Evolutionary conservation across 2,797 vertebrate genomes (phyloP).

Genomic region (Sebastes baramenuke): DNA sequence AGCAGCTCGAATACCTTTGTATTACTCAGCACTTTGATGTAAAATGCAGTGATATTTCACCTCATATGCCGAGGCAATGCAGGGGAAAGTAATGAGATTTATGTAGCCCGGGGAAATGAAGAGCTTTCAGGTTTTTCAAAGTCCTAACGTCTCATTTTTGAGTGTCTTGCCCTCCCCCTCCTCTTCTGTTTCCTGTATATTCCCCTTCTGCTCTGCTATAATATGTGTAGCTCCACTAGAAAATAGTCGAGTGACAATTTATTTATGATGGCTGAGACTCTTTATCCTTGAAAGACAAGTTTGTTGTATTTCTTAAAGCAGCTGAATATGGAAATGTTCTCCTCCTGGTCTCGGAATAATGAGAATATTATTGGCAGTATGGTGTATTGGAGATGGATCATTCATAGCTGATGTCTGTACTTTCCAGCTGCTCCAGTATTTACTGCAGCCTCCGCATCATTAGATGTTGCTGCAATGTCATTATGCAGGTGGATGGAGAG

Average conservation of each 20-base stretch:
- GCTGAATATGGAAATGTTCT: neutral
- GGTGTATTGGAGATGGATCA: neutral
- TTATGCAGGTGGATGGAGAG: slow-evolving; percentile 48
- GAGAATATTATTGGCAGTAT: neutral
- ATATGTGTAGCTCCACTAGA: slow-evolving; percentile 22
- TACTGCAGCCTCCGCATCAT: neutral
- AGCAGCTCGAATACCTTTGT: slow-evolving; percentile 38
- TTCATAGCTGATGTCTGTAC: neutral
- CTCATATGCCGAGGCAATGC: slow-evolving; percentile 48
- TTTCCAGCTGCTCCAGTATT: neutral
- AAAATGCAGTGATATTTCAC: slow-evolving; percentile 63
- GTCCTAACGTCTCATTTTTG: slow-evolving; percentile 43
- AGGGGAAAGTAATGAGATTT: slow-evolving; percentile 68
- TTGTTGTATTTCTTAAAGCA: neutral
- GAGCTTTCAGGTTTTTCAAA: slow-evolving; percentile 52
- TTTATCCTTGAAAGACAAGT: slow-evolving; percentile 30
- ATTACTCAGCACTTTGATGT: slow-evolving; percentile 74
- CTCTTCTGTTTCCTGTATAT: slow-evolving; percentile 13
- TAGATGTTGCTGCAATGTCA: slow-evolving; percentile 44
- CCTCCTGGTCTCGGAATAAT: neutral
- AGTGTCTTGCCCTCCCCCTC: neutral
- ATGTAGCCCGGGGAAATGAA: slow-evolving; percentile 51
- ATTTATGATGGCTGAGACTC: slow-evolving; percentile 37
- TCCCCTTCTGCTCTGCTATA: neutral
- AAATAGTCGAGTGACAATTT: slow-evolving; percentile 41